Base-by-base conservation (phyloP, 1,140 invertebrate genomes). In the Anastatus disparis region DNA sequence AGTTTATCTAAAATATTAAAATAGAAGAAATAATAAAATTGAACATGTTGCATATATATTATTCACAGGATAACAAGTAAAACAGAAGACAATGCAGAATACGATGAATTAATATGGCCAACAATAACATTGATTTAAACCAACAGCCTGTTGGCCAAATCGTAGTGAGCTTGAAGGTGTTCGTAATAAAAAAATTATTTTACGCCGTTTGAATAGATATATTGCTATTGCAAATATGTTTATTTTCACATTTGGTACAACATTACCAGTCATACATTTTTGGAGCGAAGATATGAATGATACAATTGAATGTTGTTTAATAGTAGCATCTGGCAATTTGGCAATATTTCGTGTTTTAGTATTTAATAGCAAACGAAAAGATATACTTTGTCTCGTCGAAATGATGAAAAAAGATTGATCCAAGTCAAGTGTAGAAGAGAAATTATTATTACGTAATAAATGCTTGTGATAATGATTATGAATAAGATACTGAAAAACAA, bases 361-460 rank as follows among this genome's bases (percentile, higher is more conserved):
- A 3, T 79, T 77, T 17, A 46, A 63, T 17, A 13, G 50, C 4
- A 71, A 78, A 26, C 67, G 70, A 20, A 68, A 77, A 46, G 74
- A 81, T 7, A 72, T 81, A 50, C 26, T 59, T 1, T 78, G 76
- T 20, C 63, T 81, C 3, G 53, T 82, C 10, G 71, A 80, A 15
- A 78, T 48, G 0, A 82, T 83, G 75, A 69, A 26, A 48, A 12
- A 50, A 0, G 81, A 83, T 42, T 82, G 81, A 81, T 20, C 26
- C 9, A 4, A 40, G 2, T 72, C 76, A 0, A 52, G 42, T 2
- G 13, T 12, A 6, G 74, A 78, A 9, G 76, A 82, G 6, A 75
- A 31, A 12, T 0, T 8, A 0, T 20, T 81, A 3, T 20, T 82
- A 1, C 63, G 48, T 10, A 56, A 80, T 8, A 81, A 78, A 24